phyloP scores from a whole-genome alignment of 2,797 vertebrate species.

The Choloepus didactylus region DNA sequence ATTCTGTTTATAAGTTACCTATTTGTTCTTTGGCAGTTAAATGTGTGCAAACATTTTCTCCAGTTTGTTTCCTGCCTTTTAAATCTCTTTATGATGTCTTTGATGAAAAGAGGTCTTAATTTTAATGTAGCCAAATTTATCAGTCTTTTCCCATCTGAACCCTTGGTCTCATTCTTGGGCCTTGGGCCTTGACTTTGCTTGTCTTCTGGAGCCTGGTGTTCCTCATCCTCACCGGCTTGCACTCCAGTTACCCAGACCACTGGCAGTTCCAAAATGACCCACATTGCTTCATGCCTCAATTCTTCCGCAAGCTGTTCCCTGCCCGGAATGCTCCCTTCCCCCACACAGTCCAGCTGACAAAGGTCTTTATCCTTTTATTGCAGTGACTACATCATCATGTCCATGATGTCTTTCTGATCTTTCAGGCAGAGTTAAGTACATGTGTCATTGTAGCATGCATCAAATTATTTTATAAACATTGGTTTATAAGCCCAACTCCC shows the following conservation, averaged over 20 bases:
- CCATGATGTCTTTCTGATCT: background rate
- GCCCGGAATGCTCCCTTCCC: background rate
- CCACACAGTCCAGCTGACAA: background rate
- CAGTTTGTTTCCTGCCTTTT: background rate
- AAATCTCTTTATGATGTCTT: background rate
- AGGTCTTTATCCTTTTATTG: background rate
- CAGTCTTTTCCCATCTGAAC: background rate
- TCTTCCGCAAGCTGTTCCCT: background rate
- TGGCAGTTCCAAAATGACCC: background rate
- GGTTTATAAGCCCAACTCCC: background rate
- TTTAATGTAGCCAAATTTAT: background rate
- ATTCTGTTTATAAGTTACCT: background rate
- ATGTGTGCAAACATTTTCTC: background rate
- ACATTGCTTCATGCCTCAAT: background rate
- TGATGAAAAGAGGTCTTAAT: background rate
- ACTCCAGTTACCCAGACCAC: background rate
- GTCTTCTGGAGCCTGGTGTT: background rate
- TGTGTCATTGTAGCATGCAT: background rate
- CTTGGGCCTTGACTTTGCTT: background rate
- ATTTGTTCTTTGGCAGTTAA: background rate
- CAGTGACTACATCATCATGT: background rate
- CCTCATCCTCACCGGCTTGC: background rate
- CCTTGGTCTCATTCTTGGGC: background rate
- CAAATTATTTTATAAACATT: background rate
- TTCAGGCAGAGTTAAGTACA: background rate